Conservation (phyloP, 2,888 invertebrate genomes). For the Tenthredo mesomela region DNA sequence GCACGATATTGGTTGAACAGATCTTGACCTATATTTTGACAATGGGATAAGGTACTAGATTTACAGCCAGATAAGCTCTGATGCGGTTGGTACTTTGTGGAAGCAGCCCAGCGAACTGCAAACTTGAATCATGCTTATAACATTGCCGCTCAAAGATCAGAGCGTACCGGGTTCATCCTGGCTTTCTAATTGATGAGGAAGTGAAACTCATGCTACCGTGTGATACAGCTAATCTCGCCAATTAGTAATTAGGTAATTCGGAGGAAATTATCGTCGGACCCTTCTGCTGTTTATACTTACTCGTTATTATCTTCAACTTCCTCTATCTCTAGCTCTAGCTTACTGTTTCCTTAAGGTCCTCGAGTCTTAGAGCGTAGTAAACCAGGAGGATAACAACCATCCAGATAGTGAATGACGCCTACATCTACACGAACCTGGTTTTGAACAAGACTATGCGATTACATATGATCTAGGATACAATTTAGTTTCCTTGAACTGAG, state of each 20-base stretch:
- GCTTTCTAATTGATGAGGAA: slow-evolving; percentile 17
- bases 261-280: background rate
- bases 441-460: background rate
- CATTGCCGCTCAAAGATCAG: slow-evolving; percentile 13
- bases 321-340: background rate
- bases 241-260: background rate
- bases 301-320: background rate
- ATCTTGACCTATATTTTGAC: slow-evolving; percentile 28
- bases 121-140: slow-evolving; percentile 7
- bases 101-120: background rate
- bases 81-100: background rate
- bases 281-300: background rate
- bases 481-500: background rate
- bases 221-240: background rate
- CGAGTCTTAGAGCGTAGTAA: background rate
- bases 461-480: background rate
- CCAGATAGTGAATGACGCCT: background rate
- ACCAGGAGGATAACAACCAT: background rate
- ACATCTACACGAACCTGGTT: background rate
- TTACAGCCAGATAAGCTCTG: slow-evolving; percentile 1
- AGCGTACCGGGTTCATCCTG: background rate
- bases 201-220: background rate
- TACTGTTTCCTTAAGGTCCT: background rate
- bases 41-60: background rate
- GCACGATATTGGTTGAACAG: background rate